Base-by-base conservation (phyloP, 2,888 invertebrate genomes). In the Anodontia alba region DNA sequence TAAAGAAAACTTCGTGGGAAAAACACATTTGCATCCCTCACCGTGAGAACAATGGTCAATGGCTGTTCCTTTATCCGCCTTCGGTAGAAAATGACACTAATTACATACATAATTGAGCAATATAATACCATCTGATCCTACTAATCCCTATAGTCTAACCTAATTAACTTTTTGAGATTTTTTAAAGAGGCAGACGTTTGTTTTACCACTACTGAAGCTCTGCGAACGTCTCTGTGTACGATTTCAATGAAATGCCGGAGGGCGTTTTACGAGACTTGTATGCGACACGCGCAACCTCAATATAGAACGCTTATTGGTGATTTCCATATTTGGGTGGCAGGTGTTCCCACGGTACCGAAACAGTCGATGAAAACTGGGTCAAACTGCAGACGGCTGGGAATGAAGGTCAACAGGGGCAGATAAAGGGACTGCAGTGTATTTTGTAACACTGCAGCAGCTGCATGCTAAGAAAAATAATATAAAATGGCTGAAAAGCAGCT, bases 1-100 rank as follows among this genome's bases (percentile, higher is more conserved):
- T 84, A 90, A 90, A 89, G 83, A 82, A 89, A 89, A 90, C 91
- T 91, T 91, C 93, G 93, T 93, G 93, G 93, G 93, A 93, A 93
- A 91, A 89, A 88, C 87, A 87, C 92, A 92, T 90, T 91, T 92
- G 92, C 92, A 90, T 91, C 89, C 90, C 91, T 89, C 91, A 92
- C 89, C 92, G 92, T 93, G 93, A 91, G 93, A 92, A 93, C 93
- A 92, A 92, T 92, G 88, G 88, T 88, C 87, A 88, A 83, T 76
- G 84, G 91, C 89, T 89, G 83, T 90, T 91, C 87, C 73, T 69
- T 78, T 86, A 31, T 68, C 81, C 83, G 78, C 89, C 89, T 79
- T 12, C 81, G 76, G 23, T n/a, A 38, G 31, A 17, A 17, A 33
- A 15, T 62, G 62, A 62, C 62, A 33, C 62, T 62, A 62, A 62